Evolutionary conservation across 2,113 vertebrate species (phyloP), one percentile per base, ranked within the genome.

Genomic region (Pterocles burchelli): DNA sequence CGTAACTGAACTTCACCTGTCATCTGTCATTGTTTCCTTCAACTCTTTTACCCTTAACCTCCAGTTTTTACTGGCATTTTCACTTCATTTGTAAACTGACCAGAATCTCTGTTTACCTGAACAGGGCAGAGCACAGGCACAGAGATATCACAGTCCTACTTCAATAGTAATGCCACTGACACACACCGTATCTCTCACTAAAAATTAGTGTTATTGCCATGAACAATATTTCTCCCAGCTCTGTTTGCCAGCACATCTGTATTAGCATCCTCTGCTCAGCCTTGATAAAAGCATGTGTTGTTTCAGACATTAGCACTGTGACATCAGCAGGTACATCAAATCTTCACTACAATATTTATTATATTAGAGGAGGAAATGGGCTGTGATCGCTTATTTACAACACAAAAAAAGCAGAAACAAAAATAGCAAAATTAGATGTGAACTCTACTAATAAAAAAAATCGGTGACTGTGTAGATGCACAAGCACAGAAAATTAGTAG

Each of bases 311-410:
- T 55, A 34, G 67, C 55, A 58, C 11, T 63, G 73, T 78, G 76
- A 92, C 86, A 92, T 52, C 76, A 55, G 63, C 1, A 71, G 43
- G 63, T 66, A 85, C 68, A 57, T 13, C 21, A 51, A 73, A 90
- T 29, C 61, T 59, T 74, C 68, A 28, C 46, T 36, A 58, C 41
- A 88, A 18, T 46, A 83, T 86, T 83, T 85, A 88, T 91, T 93
- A 28, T 13, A 61, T 88, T 90, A 85, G 45, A 73, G 68, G 18
- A 96, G 92, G 80, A 94, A 96, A 86, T 58, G 72, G 48, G 29
- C 21, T 45, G 8, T 17, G 55, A 70, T 58, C 85, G 65, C 34
- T 71, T 80, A 66, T 68, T 93, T 86, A 85, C 54, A 62, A 58
- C 6, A 81, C 11, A 48, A 52, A 92, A 72, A 18, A 1, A 46